Percentiles rank a stretch among this genome's conserved stretches.
Evolutionary conservation across 2,113 vertebrate species (phyloP).

Genomic region (Gymnorhina tibicen): DNA sequence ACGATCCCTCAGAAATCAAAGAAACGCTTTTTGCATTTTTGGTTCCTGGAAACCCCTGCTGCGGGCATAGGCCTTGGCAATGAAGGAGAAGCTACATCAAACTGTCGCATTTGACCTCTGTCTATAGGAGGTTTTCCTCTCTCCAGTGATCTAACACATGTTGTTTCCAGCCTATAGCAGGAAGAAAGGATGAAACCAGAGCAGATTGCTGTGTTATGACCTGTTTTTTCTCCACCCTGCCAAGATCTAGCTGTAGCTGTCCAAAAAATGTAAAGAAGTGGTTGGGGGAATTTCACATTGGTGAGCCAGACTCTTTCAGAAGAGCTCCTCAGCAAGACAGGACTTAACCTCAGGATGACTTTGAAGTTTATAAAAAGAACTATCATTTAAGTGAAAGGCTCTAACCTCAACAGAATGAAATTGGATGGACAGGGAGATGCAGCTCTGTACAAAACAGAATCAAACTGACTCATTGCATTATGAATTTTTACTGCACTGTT

Average conservation of each 20-base stretch:
- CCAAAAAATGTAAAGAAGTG: constrained; percentile 27
- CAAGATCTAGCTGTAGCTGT: constrained; percentile 26
- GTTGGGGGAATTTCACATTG: constrained; percentile 28
- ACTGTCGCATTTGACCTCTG: constrained; percentile 6
- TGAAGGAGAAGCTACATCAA: constrained; percentile 2
- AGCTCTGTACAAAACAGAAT: constrained; percentile 59
- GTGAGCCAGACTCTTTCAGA: constrained; percentile 41
- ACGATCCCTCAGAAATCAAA: background rate
- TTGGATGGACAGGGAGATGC: constrained; percentile 58
- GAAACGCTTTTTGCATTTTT: background rate
- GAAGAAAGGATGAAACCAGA: constrained; percentile 46
- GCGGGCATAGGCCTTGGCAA: background rate
- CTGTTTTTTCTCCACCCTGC: constrained; percentile 26
- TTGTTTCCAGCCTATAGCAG: constrained; percentile 16
- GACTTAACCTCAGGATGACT: constrained; percentile 63
- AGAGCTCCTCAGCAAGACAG: constrained; percentile 45
- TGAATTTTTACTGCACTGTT: constrained; percentile 49
- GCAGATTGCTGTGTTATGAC: constrained; percentile 36
- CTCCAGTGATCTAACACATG: constrained; percentile 4
- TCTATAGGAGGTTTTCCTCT: constrained; percentile 7
- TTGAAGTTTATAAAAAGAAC: constrained; percentile 73
- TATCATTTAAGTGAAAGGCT: constrained; percentile 60
- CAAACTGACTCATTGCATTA: constrained; percentile 68
- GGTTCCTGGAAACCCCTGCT: background rate
- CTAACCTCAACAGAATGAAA: constrained; percentile 57